Evolutionary conservation across 2,888 invertebrate genomes (phyloP).

Genomic region (Erebia ligea): DNA sequence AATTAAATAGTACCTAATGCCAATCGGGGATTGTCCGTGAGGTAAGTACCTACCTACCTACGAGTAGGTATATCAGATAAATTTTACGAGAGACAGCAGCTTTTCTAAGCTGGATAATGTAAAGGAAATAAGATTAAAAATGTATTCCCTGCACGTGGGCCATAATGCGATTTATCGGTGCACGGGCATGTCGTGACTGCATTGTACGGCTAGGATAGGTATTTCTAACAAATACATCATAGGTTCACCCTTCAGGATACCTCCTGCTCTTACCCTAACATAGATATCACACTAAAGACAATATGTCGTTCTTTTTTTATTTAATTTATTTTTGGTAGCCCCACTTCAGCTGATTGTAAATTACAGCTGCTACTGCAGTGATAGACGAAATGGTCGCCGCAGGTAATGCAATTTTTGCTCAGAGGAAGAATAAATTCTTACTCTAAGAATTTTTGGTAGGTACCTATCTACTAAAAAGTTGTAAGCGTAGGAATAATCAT

Average conservation of each 20-base stretch:
- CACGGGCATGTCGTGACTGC: slow-evolving; percentile 74
- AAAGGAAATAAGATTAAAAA: slow-evolving; percentile 82
- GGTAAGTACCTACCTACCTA: no score
- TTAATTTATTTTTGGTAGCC: no score
- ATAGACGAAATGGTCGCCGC: no score
- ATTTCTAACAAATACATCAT: slow-evolving; percentile 62
- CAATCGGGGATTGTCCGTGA: slow-evolving; percentile 11
- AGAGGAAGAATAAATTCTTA: no score
- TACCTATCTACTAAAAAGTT: no score
- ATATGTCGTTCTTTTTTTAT: not conserved
- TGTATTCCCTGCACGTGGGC: slow-evolving; percentile 80
- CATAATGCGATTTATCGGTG: slow-evolving; percentile 80
- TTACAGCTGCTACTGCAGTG: no score
- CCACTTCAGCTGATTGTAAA: no score
- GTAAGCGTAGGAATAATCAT: no score
- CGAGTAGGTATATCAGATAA: slow-evolving; percentile 29
- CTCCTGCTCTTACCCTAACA: slow-evolving; percentile 29
- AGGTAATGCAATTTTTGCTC: no score
- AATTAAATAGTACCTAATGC: slow-evolving; percentile 1
- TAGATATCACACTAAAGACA: not conserved
- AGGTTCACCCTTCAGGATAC: slow-evolving; percentile 53
- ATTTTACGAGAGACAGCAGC: slow-evolving; percentile 41
- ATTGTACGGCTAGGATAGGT: slow-evolving; percentile 54
- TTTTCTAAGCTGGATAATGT: slow-evolving; percentile 72
- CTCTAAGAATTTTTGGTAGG: no score